These are phyloP conservation scores for Heliconius cydno DNA, from an alignment of 2,888 invertebrate species.

Conservation along the genomic window DNA sequence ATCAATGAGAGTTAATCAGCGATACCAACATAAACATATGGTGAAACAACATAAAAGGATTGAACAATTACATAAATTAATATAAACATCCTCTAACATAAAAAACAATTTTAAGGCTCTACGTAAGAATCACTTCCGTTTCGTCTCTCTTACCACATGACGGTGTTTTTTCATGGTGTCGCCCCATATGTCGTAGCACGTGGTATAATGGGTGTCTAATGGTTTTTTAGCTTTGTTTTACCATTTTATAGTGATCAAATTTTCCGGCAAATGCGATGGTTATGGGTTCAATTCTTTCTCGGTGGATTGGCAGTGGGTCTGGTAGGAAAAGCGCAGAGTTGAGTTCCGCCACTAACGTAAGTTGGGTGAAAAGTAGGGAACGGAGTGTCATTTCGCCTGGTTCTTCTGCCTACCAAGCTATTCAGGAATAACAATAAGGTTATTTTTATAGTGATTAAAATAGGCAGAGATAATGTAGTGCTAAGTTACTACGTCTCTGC, in stretches of 20 bases:
- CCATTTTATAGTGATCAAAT: background rate
- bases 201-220: constrained; percentile 54
- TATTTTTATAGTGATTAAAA: too few relatives aligned
- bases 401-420: too few relatives aligned
- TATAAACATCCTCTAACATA: constrained; percentile 73
- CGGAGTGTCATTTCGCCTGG: too few relatives aligned
- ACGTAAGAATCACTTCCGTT: constrained; percentile 82
- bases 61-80: constrained; percentile 81
- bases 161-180: constrained; percentile 69
- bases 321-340: too few relatives aligned
- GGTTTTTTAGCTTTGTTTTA: constrained; percentile 6
- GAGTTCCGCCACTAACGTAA: too few relatives aligned
- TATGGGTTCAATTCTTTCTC: background rate
- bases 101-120: constrained; percentile 65
- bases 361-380: too few relatives aligned
- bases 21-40: constrained; percentile 76
- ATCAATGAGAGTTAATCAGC: constrained; percentile 70
- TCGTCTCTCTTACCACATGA: constrained; percentile 61
- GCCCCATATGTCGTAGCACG: constrained; percentile 70
- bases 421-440: too few relatives aligned
- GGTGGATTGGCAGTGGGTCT: too few relatives aligned
- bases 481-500: too few relatives aligned
- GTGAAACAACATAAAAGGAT: constrained; percentile 70
- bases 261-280: background rate
- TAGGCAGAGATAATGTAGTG: too few relatives aligned